These are phyloP conservation scores for Falco punctatus DNA, from an alignment of 2,113 vertebrate genomes.

Conservation along the genomic window DNA sequence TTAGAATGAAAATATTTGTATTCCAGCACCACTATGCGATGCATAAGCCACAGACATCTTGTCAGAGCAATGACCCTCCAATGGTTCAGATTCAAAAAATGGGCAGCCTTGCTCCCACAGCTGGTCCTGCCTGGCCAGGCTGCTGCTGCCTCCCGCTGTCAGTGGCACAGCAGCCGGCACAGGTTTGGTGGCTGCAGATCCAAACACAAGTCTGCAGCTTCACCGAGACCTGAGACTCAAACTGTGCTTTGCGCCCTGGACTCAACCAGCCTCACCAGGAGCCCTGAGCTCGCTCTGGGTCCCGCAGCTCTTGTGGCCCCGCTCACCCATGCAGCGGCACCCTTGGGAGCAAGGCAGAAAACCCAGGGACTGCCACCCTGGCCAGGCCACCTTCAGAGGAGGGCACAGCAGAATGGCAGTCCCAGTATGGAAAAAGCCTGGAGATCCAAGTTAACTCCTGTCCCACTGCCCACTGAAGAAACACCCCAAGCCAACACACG, in stretches of 20 bases:
- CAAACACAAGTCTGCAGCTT: not conserved
- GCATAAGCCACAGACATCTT: not conserved
- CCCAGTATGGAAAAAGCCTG: not conserved
- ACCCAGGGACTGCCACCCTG: rapidly evolving
- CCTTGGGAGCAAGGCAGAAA: rapidly evolving
- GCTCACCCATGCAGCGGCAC: rapidly evolving
- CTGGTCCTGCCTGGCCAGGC: not conserved
- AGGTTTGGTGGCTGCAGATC: not conserved
- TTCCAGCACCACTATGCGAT: not conserved
- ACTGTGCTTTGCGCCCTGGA: not conserved
- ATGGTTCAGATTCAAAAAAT: rapidly evolving
- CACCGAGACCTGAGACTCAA: not conserved
- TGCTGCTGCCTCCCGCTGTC: not conserved
- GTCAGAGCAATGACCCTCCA: not conserved
- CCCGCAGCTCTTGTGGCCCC: rapidly evolving
- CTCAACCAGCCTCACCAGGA: not conserved
- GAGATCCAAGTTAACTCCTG: not conserved
- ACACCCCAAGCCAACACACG: not conserved
- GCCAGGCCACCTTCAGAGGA: not conserved
- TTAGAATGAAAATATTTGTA: not conserved
- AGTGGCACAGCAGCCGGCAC: rapidly evolving
- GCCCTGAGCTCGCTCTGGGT: not conserved
- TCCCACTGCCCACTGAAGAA: not conserved
- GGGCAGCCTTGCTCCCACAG: not conserved
- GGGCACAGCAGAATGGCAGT: not conserved